Evolutionary conservation across 2,113 vertebrate species (phyloP), one percentile per base, ranked within the genome.

Genomic region (Gorsachius goisagi): DNA sequence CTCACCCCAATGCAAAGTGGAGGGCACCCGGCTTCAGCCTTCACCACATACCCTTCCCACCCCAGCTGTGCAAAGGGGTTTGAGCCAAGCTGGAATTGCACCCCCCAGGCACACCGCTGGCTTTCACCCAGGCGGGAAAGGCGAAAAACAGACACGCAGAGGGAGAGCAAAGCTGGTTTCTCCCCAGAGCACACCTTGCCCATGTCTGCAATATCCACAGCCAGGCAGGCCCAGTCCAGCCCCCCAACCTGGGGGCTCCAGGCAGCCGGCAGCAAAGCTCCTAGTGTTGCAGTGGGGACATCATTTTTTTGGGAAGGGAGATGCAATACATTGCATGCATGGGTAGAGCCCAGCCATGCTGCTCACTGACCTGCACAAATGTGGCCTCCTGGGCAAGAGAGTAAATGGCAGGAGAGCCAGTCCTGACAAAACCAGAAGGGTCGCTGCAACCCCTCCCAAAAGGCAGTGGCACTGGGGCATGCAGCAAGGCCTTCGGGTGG

Each of bases 241-340:
- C 26, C 21, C 49, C 37, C 1, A 1, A 5, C 49, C 37, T 2
- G 1, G 7, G 26, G 17, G 18, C 10, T 63, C 63, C 41, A 44
- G 76, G 10, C 11, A 80, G 39, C 11, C 0, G 0, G 24, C 56
- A 85, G 41, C 23, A 63, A 58, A 59, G 27, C 35, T 79, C 47
- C 52, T 35, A 22, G 8, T 4, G 7, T 30, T 44, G 30, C 32
- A 58, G 9, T 9, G 32, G 21, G 18, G 3, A 23, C 3, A 8
- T 37, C 11, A 3, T 45, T 18, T 28, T 41, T 35, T 4, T 12
- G 44, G 21, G 37, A 73, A 78, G 33, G 76, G 30, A 76, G 23
- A 26, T 2, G 1, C 7, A 11, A 22, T 20, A 9, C 2, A 2
- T 8, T 1, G 1, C 6, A 2, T n/a, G 58, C 7, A 2, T 18